These are phyloP conservation scores for Pterostichus madidus DNA, from an alignment of 2,888 invertebrate species.

Conservation along the genomic window DNA sequence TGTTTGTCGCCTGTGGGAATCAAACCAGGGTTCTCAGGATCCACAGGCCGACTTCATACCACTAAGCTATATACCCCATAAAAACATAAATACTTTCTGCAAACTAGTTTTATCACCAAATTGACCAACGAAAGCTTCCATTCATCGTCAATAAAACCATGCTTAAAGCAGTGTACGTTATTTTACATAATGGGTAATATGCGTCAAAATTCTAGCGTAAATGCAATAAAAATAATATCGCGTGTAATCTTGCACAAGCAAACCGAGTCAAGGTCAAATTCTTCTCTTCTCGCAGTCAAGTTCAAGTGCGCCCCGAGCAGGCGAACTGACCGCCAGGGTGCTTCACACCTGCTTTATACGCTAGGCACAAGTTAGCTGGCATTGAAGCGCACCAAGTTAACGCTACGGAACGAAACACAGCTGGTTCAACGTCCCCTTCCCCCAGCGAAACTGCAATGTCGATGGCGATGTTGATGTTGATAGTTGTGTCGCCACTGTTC, in stretches of 20 bases:
- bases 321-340: neutral
- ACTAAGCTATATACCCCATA: no score
- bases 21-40: no score
- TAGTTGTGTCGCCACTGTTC: neutral
- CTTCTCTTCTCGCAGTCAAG: constrained; percentile 24
- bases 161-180: no score
- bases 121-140: neutral
- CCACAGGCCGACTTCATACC: no score
- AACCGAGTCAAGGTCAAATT: constrained; percentile 51
- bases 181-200: neutral
- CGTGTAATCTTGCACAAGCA: constrained; percentile 1
- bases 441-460: neutral
- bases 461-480: neutral
- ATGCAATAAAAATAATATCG: constrained; percentile 8
- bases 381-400: constrained; percentile 11
- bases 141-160: neutral
- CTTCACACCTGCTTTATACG: constrained; percentile 43
- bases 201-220: constrained; percentile 1
- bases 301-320: neutral
- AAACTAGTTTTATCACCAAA: neutral
- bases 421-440: constrained; percentile 30
- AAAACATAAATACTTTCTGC: no score
- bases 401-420: constrained; percentile 32
- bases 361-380: neutral
- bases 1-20: no score